phyloP scores from a whole-genome alignment of 2,797 vertebrate species.

The Lacerta agilis region DNA sequence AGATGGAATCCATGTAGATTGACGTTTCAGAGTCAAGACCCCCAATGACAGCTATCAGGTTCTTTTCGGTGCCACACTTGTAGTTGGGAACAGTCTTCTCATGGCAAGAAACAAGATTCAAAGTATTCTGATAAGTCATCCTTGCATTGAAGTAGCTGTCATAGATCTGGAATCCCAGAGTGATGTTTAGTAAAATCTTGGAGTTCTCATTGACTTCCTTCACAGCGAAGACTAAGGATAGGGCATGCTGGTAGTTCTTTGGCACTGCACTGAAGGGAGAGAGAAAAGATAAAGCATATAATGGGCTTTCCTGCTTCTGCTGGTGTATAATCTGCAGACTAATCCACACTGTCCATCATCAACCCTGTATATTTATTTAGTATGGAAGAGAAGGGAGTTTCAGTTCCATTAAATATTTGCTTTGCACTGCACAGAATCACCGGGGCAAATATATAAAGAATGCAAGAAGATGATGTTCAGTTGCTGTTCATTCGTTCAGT shows the following conservation, averaged over 20 bases:
- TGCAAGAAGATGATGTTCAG: no score
- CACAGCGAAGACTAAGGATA: neutral
- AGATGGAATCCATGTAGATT: neutral
- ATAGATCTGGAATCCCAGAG: neutral
- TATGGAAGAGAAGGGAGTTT: no score
- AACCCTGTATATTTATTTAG: no score
- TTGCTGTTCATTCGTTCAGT: no score
- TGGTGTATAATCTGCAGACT: no score
- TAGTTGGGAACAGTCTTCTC: neutral
- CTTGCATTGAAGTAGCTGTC: neutral
- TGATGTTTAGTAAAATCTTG: neutral
- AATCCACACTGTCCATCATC: no score
- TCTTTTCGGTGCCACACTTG: neutral
- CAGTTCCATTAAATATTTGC: no score
- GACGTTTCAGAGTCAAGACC: neutral
- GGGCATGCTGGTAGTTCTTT: neutral
- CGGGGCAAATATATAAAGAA: no score
- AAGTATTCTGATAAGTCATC: neutral
- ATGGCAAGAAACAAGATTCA: neutral
- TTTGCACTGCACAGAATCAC: no score
- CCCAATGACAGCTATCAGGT: neutral
- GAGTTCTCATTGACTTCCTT: neutral
- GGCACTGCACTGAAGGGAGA: neutral
- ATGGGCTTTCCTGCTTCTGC: no score
- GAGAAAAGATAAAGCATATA: neutral